Base-by-base conservation (phyloP, 2,113 vertebrate genomes). In the Beaufortia kweichowensis region DNA sequence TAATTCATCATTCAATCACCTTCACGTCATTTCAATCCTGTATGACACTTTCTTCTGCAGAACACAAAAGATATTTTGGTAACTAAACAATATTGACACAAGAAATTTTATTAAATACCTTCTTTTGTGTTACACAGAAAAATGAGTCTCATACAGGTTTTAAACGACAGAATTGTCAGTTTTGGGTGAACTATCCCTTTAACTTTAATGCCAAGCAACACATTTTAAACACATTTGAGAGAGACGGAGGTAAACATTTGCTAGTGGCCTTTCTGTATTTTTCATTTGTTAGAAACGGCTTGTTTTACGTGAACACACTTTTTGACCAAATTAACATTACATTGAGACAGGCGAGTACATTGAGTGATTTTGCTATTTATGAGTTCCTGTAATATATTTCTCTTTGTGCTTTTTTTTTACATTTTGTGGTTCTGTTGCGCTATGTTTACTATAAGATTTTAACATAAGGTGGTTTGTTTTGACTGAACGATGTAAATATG, bases 401-500 rank as follows among this genome's bases (percentile, higher is more conserved):
- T 87, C 19, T n/a, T 48, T 93, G 90, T 90, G 90, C 83, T 90
- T 91, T 92, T n/a, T n/a, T 90, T 89, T 91, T 89, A 91, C 88
- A 82, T 89, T 78, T 86, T 89, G 90, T 94, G 90, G 88, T 92
- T 50, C 39, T 63, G 91, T 89, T 91, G 90, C 91, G 81, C 78
- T 79, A 83, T 64, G 78, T 84, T 85, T 63, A 72, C 73, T 90
- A 50, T 90, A 89, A 88, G 3, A 90, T 82, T 82, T 78, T 80
- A 79, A 79, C 72, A 65, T 67, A 57, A 57, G 60, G 67, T 89
- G 89, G 90, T 86, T 88, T 84, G 84, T 62, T 53, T 87, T 90
- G 90, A 91, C 88, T 84, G 85, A 92, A 87, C 85, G n/a, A 83
- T 91, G 90, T 71, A 89, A 92, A 93, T 94, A 94, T 90, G 90